Base-by-base conservation (phyloP, 2,113 vertebrate genomes). In the Mustelus asterias region DNA sequence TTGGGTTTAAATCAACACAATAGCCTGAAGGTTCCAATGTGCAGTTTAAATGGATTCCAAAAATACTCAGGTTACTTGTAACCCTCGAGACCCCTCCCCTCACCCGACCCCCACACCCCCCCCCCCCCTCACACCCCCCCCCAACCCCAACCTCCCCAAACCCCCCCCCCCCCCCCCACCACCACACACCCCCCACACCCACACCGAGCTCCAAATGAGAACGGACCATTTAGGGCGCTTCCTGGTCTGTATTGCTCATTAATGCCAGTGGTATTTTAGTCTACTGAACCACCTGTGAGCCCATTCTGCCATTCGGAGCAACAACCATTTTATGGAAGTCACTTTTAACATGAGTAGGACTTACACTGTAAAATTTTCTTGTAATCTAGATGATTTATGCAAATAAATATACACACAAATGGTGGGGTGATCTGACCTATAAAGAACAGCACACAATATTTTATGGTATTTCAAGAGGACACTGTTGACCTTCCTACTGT, bases 401-500 rank as follows among this genome's bases (percentile, higher is more conserved):
- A 95, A 48, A 95, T 48, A 72, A 48, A 69, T 95, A 29, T 29
- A 11, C 3, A 24, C 65, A 72, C 67, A 72, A 72, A 72, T 29
- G 94, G 18, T 94, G 65, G 67, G 41, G 69, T 29, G 67, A 33
- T 54, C 37, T 95, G 94, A 72, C 41, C 48, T 95, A 95, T 95
- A 95, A 95, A 54, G 24, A 72, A 67, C 41, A 72, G 69, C 2
- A 7, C 67, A 94, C 70, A 48, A 37, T 24, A 72, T 72, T 72
- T 95, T 67, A 95, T 69, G 94, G 69, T 26, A 8, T 4, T 95
- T 95, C 67, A 72, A 41, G 67, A 95, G 22, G 37, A 72, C 26
- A 41, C 67, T 72, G 67, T 72, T 72, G 94, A 72, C 94, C 41
- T 95, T 54, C 41, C 67, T 29, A 95, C 67, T 95, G 29, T 72